These are phyloP conservation scores for Rhabdomys pumilio DNA, from an alignment of 2,797 vertebrate genomes.

Conservation along the genomic window DNA sequence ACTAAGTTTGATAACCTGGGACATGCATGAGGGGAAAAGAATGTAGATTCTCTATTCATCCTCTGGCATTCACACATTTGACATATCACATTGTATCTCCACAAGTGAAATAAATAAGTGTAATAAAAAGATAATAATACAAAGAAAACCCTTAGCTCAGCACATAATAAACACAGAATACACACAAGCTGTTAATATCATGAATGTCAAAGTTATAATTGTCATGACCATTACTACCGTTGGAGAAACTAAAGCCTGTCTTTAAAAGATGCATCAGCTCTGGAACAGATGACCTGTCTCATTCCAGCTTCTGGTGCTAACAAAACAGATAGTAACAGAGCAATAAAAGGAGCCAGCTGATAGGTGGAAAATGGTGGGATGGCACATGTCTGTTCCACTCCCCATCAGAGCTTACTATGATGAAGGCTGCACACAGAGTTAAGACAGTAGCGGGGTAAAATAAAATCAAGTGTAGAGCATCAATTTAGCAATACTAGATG, in stretches of 20 bases:
- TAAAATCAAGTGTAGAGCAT: background rate
- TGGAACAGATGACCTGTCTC: background rate
- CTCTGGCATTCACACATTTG: background rate
- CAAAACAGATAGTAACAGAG: background rate
- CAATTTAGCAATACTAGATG: background rate
- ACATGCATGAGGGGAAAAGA: background rate
- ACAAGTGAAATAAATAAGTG: background rate
- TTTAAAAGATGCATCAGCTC: background rate
- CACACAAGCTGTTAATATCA: background rate
- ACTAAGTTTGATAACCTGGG: too few relatives aligned
- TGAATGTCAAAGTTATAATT: background rate
- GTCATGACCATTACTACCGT: background rate
- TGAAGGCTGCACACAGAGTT: background rate
- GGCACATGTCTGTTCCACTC: background rate
- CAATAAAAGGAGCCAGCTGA: background rate
- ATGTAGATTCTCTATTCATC: background rate
- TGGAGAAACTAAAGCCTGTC: background rate
- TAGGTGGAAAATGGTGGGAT: too few relatives aligned
- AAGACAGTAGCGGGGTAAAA: background rate
- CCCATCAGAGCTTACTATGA: background rate
- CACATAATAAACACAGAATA: background rate
- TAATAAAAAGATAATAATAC: background rate
- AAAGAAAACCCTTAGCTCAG: background rate
- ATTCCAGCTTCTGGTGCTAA: background rate
- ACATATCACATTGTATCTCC: background rate